Percentiles rank a stretch among this genome's conserved stretches.
Evolutionary conservation across 2,797 vertebrate genomes (phyloP).

Genomic region (Ctenosaura bakeri): DNA sequence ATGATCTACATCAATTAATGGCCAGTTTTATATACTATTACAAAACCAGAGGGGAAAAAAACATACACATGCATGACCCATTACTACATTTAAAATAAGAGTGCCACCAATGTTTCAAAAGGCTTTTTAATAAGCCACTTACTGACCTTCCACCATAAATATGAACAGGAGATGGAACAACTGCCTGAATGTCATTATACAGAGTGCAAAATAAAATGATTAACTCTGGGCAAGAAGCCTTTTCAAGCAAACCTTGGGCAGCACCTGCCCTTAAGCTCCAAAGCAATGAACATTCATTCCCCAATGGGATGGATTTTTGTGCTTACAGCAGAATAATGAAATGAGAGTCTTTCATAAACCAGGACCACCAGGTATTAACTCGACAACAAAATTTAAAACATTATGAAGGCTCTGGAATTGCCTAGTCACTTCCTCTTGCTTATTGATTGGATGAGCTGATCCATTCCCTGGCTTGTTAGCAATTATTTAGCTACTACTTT

Average conservation of each 20-base stretch:
- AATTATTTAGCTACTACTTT: too few relatives aligned
- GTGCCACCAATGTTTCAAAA: constrained; percentile 1
- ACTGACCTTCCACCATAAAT: constrained; percentile 24
- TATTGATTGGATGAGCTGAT: too few relatives aligned
- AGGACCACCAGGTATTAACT: neutral
- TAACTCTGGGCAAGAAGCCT: constrained; percentile 4
- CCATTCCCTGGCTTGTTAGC: too few relatives aligned
- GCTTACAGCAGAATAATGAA: neutral
- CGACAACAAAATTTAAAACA: neutral
- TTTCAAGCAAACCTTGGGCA: constrained; percentile 31
- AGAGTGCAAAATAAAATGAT: constrained; percentile 29
- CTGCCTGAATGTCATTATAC: constrained; percentile 7
- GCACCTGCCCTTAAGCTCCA: neutral
- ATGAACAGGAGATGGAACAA: neutral
- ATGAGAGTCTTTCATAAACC: neutral
- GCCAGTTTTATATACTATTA: neutral
- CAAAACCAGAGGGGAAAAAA: neutral
- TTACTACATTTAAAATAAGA: constrained; percentile 4
- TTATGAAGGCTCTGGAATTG: neutral
- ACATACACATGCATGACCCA: neutral
- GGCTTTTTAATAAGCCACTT: constrained; percentile 6
- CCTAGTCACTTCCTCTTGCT: neutral
- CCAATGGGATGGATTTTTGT: neutral
- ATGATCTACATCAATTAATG: neutral
- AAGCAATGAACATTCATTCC: neutral